phyloP scores from a whole-genome alignment of 2,888 invertebrate species.

The Bembecia ichneumoniformis region DNA sequence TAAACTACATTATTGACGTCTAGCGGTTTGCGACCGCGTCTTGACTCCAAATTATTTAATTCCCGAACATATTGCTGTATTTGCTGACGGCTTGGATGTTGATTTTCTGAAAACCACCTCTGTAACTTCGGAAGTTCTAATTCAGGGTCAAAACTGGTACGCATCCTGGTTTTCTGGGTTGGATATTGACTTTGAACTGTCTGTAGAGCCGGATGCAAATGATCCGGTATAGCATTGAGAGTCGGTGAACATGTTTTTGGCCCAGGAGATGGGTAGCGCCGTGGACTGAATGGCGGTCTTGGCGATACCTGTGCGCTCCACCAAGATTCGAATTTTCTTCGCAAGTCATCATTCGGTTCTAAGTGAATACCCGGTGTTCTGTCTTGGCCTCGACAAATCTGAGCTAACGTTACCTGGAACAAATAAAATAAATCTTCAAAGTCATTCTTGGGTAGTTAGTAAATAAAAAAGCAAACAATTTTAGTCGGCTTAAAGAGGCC shows the following conservation, averaged over 20 bases:
- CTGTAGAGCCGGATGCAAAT: conserved; percentile 82
- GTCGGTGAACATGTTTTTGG: conserved; percentile 68
- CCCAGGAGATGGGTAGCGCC: conserved; percentile 62
- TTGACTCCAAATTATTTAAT: conserved; percentile 91
- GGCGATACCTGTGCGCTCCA: conserved; percentile 83
- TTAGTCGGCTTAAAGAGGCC: conserved; percentile 67
- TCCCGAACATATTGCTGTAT: conserved; percentile 96
- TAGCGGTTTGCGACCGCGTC: conserved; percentile 92
- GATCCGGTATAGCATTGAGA: conserved; percentile 60
- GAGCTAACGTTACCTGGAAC: conserved; percentile 83
- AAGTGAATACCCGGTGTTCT: conserved; percentile 75
- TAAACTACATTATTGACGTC: conserved; percentile 97
- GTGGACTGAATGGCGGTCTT: conserved; percentile 64
- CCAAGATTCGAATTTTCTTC: conserved; percentile 93
- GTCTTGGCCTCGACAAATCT: conserved; percentile 85
- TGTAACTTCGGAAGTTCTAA: conserved; percentile 96
- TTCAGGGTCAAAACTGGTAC: conserved; percentile 97
- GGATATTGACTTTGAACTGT: conserved; percentile 83
- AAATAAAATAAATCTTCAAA: conserved; percentile 27
- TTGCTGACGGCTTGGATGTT: conserved; percentile 96
- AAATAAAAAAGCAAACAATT: conserved; percentile 52
- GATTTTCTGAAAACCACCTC: conserved; percentile 97
- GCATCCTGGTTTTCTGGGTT: conserved; percentile 92
- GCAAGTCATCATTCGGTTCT: conserved; percentile 86
- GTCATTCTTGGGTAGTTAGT: conserved; percentile 26